Conservation (phyloP, 1,140 invertebrate genomes). For the Drosophila lacteicornis region DNA sequence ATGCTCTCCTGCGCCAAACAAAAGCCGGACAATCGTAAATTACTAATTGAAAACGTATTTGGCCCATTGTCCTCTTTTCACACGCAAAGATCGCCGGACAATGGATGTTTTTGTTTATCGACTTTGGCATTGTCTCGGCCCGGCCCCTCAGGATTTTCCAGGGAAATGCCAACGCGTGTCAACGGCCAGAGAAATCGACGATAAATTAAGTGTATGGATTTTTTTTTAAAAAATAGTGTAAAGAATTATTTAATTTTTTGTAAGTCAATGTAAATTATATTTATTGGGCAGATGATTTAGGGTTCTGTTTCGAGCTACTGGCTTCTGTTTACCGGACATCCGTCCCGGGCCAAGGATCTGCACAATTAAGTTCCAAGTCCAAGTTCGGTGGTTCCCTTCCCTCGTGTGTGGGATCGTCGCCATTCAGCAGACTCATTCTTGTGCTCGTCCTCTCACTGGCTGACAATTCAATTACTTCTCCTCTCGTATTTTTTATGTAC, state of each 20-base stretch:
- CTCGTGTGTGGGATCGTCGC: constrained; percentile 27
- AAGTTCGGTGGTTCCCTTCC: constrained; percentile 23
- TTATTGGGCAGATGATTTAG: not conserved
- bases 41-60: constrained; percentile 78
- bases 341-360: constrained; percentile 11
- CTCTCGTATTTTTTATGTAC: not conserved
- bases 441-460: constrained; percentile 11
- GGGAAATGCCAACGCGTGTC: constrained; percentile 36
- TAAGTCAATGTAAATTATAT: too few species aligned
- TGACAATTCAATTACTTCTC: constrained; percentile 44
- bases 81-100: constrained; percentile 42
- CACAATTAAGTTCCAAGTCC: constrained; percentile 34
- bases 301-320: not conserved
- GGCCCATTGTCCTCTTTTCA: constrained; percentile 54
- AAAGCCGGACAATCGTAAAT: constrained; percentile 69
- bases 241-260: too few species aligned
- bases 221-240: too few species aligned
- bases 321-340: constrained; percentile 37
- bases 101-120: constrained; percentile 33
- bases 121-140: constrained; percentile 15
- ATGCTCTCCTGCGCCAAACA: constrained; percentile 35
- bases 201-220: constrained; percentile 11
- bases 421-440: constrained; percentile 28
- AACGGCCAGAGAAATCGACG: not conserved
- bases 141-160: constrained; percentile 20